Percentiles rank a stretch among this genome's conserved stretches.
These are phyloP conservation scores for Myotis yumanensis DNA, from an alignment of 2,113 vertebrate genomes.

Conservation along the genomic window DNA sequence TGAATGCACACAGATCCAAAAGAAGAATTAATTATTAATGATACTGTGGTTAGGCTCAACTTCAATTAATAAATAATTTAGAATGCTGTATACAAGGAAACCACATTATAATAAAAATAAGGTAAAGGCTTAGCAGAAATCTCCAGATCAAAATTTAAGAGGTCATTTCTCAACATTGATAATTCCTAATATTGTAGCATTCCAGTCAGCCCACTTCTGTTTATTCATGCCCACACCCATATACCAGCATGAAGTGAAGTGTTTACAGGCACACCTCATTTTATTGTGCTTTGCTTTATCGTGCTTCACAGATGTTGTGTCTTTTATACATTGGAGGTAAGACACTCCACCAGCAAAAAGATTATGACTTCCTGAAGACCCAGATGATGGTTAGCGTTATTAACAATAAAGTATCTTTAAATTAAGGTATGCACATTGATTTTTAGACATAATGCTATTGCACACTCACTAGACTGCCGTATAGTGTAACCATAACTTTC, in stretches of 20 bases:
- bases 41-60: conserved; percentile 65
- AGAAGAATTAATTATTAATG: conserved; percentile 76
- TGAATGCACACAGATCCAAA: conserved; percentile 64
- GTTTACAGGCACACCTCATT: background rate
- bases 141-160: conserved; percentile 48
- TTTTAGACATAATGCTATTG: background rate
- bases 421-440: background rate
- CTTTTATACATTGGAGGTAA: background rate
- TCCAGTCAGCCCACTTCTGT: conserved; percentile 8
- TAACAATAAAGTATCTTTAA: background rate
- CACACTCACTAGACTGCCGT: background rate
- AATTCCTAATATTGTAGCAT: background rate
- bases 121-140: conserved; percentile 51
- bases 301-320: background rate
- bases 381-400: background rate
- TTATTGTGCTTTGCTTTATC: background rate
- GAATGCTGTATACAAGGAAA: conserved; percentile 54
- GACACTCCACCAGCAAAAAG: background rate
- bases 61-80: conserved; percentile 80
- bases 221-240: background rate
- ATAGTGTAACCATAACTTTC: background rate
- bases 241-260: background rate
- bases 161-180: conserved; percentile 60
- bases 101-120: conserved; percentile 60
- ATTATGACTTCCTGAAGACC: background rate